Conservation (phyloP, 2,113 vertebrate genomes). For the Pterocles burchelli region DNA sequence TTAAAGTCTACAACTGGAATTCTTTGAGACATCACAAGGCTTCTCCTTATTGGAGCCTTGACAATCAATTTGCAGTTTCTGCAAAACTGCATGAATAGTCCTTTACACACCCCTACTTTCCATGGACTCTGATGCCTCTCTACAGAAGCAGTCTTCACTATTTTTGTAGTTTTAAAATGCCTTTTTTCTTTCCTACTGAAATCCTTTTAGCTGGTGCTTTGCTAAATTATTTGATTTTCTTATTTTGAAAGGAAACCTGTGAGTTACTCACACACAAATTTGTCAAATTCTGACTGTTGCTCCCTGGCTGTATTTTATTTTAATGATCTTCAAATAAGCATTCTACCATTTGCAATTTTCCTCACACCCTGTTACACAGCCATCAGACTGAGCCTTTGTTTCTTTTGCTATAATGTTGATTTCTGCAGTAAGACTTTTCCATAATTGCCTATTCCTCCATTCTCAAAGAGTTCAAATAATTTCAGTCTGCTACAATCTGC, state of each 20-base stretch:
- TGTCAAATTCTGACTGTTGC: background rate
- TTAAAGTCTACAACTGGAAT: too few relatives aligned
- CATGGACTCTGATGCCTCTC: background rate
- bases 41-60: too few relatives aligned
- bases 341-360: background rate
- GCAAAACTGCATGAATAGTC: too few relatives aligned
- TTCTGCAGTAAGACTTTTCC: background rate
- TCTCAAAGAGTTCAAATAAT: background rate
- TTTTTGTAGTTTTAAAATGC: background rate
- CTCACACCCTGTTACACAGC: background rate
- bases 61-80: too few relatives aligned
- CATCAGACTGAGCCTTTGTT: background rate
- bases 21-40: too few relatives aligned
- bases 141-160: fast-evolving
- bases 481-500: background rate
- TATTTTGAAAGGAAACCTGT: background rate
- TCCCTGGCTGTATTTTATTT: background rate
- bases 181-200: background rate
- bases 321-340: background rate
- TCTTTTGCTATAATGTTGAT: background rate
- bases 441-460: background rate
- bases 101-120: background rate
- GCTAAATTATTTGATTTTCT: background rate
- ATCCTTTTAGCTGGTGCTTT: background rate
- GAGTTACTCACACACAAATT: background rate